A percentile compares a stretch with the other conserved stretches of the same genome.
phyloP scores from a whole-genome alignment of 2,797 vertebrate species.

The Leptatherina wallacei region DNA sequence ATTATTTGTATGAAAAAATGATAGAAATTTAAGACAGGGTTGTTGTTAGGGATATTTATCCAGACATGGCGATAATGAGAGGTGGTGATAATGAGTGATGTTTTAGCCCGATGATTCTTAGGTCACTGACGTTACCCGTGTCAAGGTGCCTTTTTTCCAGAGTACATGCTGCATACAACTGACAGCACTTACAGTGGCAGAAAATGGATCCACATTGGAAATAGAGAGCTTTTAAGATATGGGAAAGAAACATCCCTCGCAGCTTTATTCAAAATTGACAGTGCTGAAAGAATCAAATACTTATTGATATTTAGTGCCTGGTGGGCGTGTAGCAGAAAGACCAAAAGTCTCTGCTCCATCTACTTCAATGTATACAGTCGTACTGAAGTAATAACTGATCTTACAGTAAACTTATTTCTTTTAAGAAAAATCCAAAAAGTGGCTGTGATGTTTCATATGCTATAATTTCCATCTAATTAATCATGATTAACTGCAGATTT shows the following conservation, averaged over 20 bases:
- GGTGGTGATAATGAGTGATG: background rate
- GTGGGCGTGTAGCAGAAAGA: background rate
- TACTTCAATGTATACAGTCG: background rate
- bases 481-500: background rate
- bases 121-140: background rate
- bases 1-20: conserved; percentile 11
- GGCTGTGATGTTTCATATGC: background rate
- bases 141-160: background rate
- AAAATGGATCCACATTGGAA: background rate
- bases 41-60: background rate
- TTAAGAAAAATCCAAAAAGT: background rate
- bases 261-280: background rate
- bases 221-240: background rate
- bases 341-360: background rate
- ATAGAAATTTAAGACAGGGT: background rate
- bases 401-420: background rate
- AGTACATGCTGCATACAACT: background rate
- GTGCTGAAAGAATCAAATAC: background rate
- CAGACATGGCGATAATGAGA: background rate
- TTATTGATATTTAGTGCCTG: background rate
- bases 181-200: background rate
- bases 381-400: background rate
- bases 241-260: background rate
- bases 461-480: too few species aligned
- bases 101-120: background rate